phyloP scores from a whole-genome alignment of 2,888 invertebrate genomes.

The Ophioninae sp. region DNA sequence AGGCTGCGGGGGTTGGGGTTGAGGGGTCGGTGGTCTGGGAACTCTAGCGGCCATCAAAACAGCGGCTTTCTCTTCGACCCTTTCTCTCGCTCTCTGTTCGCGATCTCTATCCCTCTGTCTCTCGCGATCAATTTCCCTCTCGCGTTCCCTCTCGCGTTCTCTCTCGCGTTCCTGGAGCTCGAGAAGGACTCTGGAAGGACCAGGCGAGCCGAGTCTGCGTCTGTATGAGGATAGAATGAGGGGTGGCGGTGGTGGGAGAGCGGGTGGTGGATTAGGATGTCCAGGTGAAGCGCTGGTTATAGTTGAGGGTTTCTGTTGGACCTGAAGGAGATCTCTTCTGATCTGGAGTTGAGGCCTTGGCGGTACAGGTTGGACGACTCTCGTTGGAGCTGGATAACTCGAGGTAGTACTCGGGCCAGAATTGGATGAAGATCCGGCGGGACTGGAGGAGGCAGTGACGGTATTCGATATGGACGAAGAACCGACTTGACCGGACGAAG shows the following conservation, averaged over 20 bases:
- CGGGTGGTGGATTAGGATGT: constrained; percentile 73
- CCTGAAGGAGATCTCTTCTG: constrained; percentile 86
- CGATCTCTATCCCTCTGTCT: constrained; percentile 64
- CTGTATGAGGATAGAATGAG: constrained; percentile 77
- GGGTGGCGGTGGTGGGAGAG: constrained; percentile 77
- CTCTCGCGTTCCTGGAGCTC: constrained; percentile 78
- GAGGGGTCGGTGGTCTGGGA: constrained; percentile 76
- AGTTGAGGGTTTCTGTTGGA: constrained; percentile 75
- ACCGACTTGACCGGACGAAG: constrained; percentile 58
- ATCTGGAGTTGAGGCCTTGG: constrained; percentile 86
- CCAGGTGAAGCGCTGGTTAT: constrained; percentile 76
- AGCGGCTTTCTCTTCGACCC: constrained; percentile 80
- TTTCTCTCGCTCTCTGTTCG: constrained; percentile 68
- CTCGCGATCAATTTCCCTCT: constrained; percentile 71
- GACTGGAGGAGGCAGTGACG: constrained; percentile 51
- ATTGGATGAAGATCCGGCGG: constrained; percentile 48
- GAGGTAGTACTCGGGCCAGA: constrained; percentile 41
- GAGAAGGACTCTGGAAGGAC: constrained; percentile 77
- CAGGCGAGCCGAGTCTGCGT: constrained; percentile 77
- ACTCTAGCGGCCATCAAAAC: constrained; percentile 63
- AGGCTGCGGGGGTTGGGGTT: constrained; percentile 76
- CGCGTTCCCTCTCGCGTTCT: constrained; percentile 75
- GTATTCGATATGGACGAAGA: constrained; percentile 59
- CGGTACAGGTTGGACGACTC: constrained; percentile 83
- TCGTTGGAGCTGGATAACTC: constrained; percentile 64